These are phyloP conservation scores for Rhea americana DNA, from an alignment of 2,113 vertebrate genomes.

Conservation along the genomic window DNA sequence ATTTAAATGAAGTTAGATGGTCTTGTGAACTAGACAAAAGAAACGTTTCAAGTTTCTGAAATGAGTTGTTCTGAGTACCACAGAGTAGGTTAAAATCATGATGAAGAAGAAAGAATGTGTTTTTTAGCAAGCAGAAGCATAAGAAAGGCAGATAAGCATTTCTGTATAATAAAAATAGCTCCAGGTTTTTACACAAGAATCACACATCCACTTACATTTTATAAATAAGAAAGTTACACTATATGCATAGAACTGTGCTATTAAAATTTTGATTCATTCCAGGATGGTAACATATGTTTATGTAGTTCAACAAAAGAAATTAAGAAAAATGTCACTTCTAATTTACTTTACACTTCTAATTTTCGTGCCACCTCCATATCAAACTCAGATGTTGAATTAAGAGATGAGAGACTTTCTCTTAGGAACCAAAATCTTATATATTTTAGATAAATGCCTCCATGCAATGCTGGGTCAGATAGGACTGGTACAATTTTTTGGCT, in stretches of 20 bases:
- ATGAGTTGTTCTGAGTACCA: neutral
- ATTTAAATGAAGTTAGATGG: neutral
- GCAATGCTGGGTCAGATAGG: neutral
- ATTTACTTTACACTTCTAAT: neutral
- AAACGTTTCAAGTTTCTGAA: neutral
- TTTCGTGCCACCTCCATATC: neutral
- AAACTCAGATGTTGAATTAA: neutral
- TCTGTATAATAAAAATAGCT: neutral
- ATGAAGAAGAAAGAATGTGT: neutral
- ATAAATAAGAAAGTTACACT: neutral
- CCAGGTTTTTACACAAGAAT: neutral
- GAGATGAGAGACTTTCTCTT: neutral
- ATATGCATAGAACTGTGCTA: neutral
- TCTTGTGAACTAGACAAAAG: neutral
- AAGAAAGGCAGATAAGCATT: neutral
- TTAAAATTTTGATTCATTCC: constrained; percentile 30
- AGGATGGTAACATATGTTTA: constrained; percentile 1
- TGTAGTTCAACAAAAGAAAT: neutral
- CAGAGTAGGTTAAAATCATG: neutral
- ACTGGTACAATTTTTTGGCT: neutral
- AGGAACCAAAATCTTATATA: neutral
- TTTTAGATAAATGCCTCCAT: neutral
- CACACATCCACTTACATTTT: neutral
- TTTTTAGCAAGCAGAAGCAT: neutral
- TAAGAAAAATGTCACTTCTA: neutral